Evolutionary conservation across 2,113 vertebrate genomes (phyloP).

Genomic region (Melierax canorus): DNA sequence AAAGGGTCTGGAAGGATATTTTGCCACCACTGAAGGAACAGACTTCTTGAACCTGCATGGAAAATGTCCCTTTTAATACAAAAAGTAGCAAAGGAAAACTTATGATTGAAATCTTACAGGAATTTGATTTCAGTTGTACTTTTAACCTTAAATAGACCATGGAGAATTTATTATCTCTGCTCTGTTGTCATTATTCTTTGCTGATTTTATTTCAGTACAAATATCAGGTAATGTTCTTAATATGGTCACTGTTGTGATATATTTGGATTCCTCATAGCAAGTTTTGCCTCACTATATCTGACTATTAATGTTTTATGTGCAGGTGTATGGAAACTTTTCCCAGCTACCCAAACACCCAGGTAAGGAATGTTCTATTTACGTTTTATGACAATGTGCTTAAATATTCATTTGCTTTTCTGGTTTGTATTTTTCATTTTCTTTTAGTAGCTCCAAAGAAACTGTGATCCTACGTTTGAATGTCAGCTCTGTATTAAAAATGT

Average conservation of each 20-base stretch:
- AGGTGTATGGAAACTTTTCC: conserved; percentile 77
- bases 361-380: conserved; percentile 42
- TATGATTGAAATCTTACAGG: background rate
- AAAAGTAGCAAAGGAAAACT: background rate
- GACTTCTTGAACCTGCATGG: background rate
- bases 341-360: conserved; percentile 83
- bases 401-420: background rate
- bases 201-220: conserved; percentile 66
- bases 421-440: background rate
- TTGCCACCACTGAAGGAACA: background rate
- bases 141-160: conserved; percentile 26
- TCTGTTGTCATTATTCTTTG: conserved; percentile 56
- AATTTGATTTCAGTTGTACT: background rate
- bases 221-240: conserved; percentile 77
- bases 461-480: background rate
- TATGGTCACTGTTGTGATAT: background rate
- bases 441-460: background rate
- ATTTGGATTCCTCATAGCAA: background rate
- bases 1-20: background rate
- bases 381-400: background rate
- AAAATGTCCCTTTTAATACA: background rate
- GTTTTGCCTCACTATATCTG: background rate
- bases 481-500: background rate
- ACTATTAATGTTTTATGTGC: conserved; percentile 29
- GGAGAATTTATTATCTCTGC: conserved; percentile 4